Evolutionary conservation across 2,797 vertebrate species (phyloP), one percentile per base, ranked within the genome.

Genomic region (Hybognathus amarus): DNA sequence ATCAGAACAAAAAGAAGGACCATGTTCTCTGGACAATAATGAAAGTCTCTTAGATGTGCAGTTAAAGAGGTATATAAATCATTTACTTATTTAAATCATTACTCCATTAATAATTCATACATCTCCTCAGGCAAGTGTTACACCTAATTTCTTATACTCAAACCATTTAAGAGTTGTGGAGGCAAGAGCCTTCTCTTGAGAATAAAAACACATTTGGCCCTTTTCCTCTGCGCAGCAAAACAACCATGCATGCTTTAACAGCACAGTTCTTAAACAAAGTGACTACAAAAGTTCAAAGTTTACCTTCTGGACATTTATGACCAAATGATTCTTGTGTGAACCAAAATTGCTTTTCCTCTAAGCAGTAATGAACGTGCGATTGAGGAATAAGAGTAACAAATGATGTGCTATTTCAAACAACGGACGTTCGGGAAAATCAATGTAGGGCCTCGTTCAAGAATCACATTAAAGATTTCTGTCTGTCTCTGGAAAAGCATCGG

Each of bases 61-160:
- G 59, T 63, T 73, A 68, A 80, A 63, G 42, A 42, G 38, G n/a
- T 12, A 18, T 9, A 71, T 86, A 33, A 86, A 86, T 84, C 70
- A 84, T 81, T 84, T 77, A 86, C 40, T 61, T 33, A 70, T 84
- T 80, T 77, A 80, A 83, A 83, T 86, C 24, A 80, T 76, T 80
- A 77, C 42, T 42, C 0, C n/a, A 50, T 80, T 45, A 79, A 86
- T 80, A 83, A 80, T 86, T 77, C 13, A 86, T 66, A 24, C 6
- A 52, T 27, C 47, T 63, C 70, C 50, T 81, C 61, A 56, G 67
- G 73, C 56, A 82, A 85, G 30, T 54, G 42, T 70, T 71, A 50
- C 54, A 69, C 64, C 63, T 75, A 63, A 77, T 85, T 77, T 80
- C 38, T 78, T 71, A 74, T 30, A 40, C n/a, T 64, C 63, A 66